Percentiles rank a stretch among this genome's conserved stretches.
These are phyloP conservation scores for Latrodectus elegans DNA, from an alignment of 2,888 invertebrate genomes.

Conservation along the genomic window DNA sequence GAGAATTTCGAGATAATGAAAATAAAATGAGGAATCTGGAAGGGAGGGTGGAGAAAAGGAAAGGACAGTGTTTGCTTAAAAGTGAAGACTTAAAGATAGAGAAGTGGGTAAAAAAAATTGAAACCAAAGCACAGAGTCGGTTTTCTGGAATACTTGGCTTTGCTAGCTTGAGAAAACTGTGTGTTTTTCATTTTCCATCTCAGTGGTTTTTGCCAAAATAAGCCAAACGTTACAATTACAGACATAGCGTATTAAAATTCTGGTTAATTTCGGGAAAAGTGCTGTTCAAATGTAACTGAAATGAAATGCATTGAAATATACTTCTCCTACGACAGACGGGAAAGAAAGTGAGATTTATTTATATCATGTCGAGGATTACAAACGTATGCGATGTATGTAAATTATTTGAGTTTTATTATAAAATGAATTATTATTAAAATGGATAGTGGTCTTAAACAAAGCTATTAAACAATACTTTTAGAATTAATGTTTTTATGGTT, in stretches of 20 bases:
- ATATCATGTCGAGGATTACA: too few relatives aligned
- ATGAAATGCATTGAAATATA: too few relatives aligned
- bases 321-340: too few relatives aligned
- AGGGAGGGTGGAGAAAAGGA: background rate
- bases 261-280: conserved; percentile 15
- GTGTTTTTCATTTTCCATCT: conserved; percentile 28
- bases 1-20: conserved; percentile 24
- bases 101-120: background rate
- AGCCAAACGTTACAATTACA: background rate
- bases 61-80: background rate
- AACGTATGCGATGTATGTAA: too few relatives aligned
- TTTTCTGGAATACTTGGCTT: background rate
- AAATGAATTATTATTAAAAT: too few relatives aligned
- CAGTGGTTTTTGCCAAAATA: conserved; percentile 3
- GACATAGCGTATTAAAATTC: conserved; percentile 11
- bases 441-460: too few relatives aligned
- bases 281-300: background rate
- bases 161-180: background rate
- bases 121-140: background rate
- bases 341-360: too few relatives aligned
- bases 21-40: conserved; percentile 23
- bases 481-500: too few relatives aligned
- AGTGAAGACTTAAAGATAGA: background rate
- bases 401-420: too few relatives aligned
- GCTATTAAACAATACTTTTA: too few relatives aligned